Evolutionary conservation across 2,888 invertebrate species (phyloP), one percentile per base, ranked within the genome.

Genomic region (Electrophaes corylata): DNA sequence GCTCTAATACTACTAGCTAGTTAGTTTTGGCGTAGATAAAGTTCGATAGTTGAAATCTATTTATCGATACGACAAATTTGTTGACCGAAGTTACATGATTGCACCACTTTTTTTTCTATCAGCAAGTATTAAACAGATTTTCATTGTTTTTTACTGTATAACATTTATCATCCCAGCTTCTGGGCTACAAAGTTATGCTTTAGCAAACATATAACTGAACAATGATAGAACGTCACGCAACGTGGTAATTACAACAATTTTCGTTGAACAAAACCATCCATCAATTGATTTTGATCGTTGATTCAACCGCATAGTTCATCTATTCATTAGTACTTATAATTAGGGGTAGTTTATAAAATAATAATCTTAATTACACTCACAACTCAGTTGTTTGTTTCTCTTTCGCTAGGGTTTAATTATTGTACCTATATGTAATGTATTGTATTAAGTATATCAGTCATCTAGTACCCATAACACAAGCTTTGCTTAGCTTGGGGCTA

Each of bases 201-300:
- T 46, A 46, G 4, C 29, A 43, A 41, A 48, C 45, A 47, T 14
- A 39, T 47, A 46, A 12, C 23, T 52, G 31, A 56, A 50, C 40
- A 31, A 62, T 65, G 44, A 40, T 49, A 52, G 57, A 64, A 73
- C 64, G 53, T 19, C 52, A 58, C 57, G 57, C 57, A 48, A 58
- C 39, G 18, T 31, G 11, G 57, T 58, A 52, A 58, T 58, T 53
- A 58, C 52, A 20, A 35, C 20, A 29, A 44, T 23, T 23, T 44
- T 37, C 29, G 33, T 20, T 31, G 47, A 47, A 47, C 47, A 35
- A 16, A 23, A 41, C 47, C 37, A 58, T 58, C 12, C 8, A 51
- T 52, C 52, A 53, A 48, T 52, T 12, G 20, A 52, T 43, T 53
- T 46, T 43, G 29, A 48, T 39, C 52, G 19, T 29, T 57, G 43